Evolutionary conservation across 2,888 invertebrate species (phyloP).

Genomic region (Tenthredo distinguenda): DNA sequence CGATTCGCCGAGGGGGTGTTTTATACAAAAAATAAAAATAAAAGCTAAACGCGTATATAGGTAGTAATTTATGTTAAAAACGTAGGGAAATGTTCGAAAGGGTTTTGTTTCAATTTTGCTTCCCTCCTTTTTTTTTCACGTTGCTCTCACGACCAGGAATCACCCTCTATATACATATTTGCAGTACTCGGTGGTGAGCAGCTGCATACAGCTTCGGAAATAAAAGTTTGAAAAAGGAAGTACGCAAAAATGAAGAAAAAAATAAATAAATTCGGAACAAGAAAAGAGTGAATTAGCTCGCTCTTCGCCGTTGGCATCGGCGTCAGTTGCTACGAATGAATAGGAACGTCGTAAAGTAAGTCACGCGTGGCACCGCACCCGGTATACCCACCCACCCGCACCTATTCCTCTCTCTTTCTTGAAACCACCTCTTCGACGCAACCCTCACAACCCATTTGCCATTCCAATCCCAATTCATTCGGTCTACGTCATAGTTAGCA

Average conservation of each 20-base stretch:
- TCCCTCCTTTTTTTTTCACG: neutral
- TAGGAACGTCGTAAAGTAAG: slow-evolving; percentile 52
- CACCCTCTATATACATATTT: slow-evolving; percentile 26
- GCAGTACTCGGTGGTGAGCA: neutral
- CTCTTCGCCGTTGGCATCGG: neutral
- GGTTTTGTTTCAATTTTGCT: slow-evolving; percentile 23
- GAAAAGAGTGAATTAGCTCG: slow-evolving; percentile 12
- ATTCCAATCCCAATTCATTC: slow-evolving; percentile 68
- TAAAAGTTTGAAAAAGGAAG: neutral
- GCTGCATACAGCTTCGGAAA: neutral
- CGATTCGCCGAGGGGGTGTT: neutral
- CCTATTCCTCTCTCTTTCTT: slow-evolving; percentile 21
- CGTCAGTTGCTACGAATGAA: slow-evolving; percentile 47
- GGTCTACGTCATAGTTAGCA: slow-evolving; percentile 74
- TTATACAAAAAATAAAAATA: neutral
- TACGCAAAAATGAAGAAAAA: neutral
- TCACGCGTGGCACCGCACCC: slow-evolving; percentile 35
- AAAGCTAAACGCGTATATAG: neutral
- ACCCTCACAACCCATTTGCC: slow-evolving; percentile 63
- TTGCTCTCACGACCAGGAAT: neutral
- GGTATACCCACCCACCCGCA: slow-evolving; percentile 44
- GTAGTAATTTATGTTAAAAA: neutral
- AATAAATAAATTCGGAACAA: slow-evolving; percentile 1
- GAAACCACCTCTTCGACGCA: slow-evolving; percentile 21
- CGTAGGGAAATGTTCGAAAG: slow-evolving; percentile 6